Evolutionary conservation across 2,888 invertebrate species (phyloP).

Genomic region (Nomada ruficornis): DNA sequence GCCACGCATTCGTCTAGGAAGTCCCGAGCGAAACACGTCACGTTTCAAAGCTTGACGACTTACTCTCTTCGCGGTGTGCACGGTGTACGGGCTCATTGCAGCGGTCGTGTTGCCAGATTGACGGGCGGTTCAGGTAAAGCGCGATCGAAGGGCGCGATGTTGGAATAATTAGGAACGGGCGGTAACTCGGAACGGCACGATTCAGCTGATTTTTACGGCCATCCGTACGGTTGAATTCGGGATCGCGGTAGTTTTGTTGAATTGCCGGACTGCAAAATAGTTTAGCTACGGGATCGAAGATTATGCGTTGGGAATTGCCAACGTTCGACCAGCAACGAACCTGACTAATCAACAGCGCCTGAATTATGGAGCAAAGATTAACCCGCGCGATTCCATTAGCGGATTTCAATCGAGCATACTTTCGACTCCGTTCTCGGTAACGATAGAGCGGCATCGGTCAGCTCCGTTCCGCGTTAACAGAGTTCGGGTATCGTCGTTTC

Average conservation of each 20-base stretch:
- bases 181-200: background rate
- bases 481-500: background rate
- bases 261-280: background rate
- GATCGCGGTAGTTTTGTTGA: background rate
- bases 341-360: conserved; percentile 10
- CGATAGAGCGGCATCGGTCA: conserved; percentile 29
- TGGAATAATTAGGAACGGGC: background rate
- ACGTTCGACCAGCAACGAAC: conserved; percentile 6
- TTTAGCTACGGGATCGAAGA: background rate
- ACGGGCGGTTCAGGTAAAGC: background rate
- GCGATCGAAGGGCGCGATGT: no score
- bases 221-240: background rate
- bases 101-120: background rate
- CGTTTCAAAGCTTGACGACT: conserved; percentile 33
- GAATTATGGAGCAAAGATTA: conserved; percentile 30
- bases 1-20: conserved; percentile 26
- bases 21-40: conserved; percentile 39
- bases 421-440: background rate
- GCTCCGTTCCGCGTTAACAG: background rate
- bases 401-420: conserved; percentile 42
- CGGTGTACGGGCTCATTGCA: background rate
- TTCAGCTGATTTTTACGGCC: background rate
- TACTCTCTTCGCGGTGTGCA: conserved; percentile 11
- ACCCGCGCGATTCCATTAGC: conserved; percentile 39
- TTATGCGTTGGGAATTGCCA: background rate